Evolutionary conservation across 2,888 invertebrate genomes (phyloP), one percentile per base, ranked within the genome.

Genomic region (Drosophila basisetae): DNA sequence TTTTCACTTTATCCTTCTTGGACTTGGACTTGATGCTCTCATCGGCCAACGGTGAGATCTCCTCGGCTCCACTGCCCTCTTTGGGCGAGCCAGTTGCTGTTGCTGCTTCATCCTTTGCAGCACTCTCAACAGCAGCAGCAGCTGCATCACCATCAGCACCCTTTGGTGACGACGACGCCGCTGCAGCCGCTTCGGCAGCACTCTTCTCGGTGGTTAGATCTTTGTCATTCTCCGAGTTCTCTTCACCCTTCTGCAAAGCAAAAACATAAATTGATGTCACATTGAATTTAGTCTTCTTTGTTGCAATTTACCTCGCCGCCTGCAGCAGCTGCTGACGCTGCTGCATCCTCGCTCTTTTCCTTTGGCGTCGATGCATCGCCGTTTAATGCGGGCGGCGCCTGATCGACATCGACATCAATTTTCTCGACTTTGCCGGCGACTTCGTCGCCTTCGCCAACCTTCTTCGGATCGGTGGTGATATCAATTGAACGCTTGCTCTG

Each of bases 401-500:
- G 94, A 91, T 96, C 96, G 63, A 95, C 94, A 93, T 96, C 96
- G 4, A 56, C 56, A 72, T 96, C 96, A 86, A 97, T 96, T 93
- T 96, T 95, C 92, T 96, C 97, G 79, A 97, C 94, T 92, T 96
- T 96, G 76, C 96, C 96, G 68, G 95, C 95, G 76, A 94, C 94
- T 87, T 95, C 95, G 61, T 94, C 94, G 64, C 91, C 91, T 58
- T 92, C 91, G 58, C 81, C 93, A 94, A 95, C 92, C 94, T 95
- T 95, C 69, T 91, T 91, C 68, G 91, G 86, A 90, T 95, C 95
- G 93, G 97, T 97, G 90, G 96, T 96, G 94, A 97, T 97, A 93
- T 97, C 97, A 94, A 97, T 96, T 92, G 97, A 97, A 94, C 97
- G 96, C 94, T 96, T 97, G 94, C 97, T 97, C 95, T 97, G 97